Base-by-base conservation (phyloP, 2,113 vertebrate genomes). In the Sus scrofa region DNA sequence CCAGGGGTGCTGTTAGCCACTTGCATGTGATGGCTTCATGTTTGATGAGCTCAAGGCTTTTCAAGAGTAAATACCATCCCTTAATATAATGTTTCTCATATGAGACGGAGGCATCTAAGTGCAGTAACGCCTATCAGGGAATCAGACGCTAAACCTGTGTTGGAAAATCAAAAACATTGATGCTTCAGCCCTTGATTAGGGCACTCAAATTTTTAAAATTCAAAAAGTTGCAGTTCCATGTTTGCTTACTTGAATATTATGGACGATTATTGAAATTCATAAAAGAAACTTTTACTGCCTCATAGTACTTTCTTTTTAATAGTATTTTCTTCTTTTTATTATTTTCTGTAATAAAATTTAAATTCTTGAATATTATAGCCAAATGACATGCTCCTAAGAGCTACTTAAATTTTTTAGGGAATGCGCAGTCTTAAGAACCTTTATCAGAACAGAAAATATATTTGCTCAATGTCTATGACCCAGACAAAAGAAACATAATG, bases 1-100 rank as follows among this genome's bases (percentile, higher is more conserved):
- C n/a, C n/a, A n/a, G n/a, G n/a, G n/a, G n/a, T 24, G 0, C 0
- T 3, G 1, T 12, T 3, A 18, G 3, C 27, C 4, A 3, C 1
- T 30, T 50, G 9, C 0, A 4, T n/a, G 8, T 44, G 14, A 12
- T 8, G 27, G 37, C 0, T 19, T 58, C 6, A 3, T 5, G 74
- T 65, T 26, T 12, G 2, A 22, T 8, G 30, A 68, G 32, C 81
- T 74, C n/a, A 18, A 1, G 0, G 4, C 56, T 65, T 39, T 13
- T 14, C 30, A 75, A 58, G 2, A 56, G 14, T 73, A 2, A 24
- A 6, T 19, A 39, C 3, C 7, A 18, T 37, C 27, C 30, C 13
- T 18, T 24, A 58, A 54, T 67, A 22, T 24, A 30, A 1, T 34
- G 58, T 52, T 83, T 65, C 4, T 74, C 50, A 9, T 15, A 9